Percentiles rank a stretch among this genome's conserved stretches.
Evolutionary conservation across 2,113 vertebrate species (phyloP).

Genomic region (Hippocampus mohnikei): DNA sequence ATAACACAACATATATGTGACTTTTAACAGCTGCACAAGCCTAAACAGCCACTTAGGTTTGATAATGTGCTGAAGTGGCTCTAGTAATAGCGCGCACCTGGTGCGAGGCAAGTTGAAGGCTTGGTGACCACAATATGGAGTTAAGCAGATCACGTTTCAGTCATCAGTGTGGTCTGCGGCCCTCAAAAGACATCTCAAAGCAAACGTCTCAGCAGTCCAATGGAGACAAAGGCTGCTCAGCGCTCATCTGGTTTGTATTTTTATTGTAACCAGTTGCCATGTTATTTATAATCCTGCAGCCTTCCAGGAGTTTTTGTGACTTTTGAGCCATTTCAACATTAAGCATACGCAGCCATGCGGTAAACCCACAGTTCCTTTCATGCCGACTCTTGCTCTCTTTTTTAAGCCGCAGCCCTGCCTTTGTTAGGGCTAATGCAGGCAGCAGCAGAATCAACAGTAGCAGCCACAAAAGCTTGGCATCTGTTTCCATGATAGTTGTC

Average conservation of each 20-base stretch:
- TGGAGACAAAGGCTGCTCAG: slow-evolving; percentile 63
- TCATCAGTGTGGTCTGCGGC: slow-evolving; percentile 57
- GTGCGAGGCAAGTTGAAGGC: slow-evolving; percentile 52
- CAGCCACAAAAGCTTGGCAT: slow-evolving; percentile 62
- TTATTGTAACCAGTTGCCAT: slow-evolving; percentile 84
- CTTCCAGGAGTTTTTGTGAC: slow-evolving; percentile 84
- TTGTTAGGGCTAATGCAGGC: slow-evolving; percentile 57
- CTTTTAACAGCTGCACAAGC: slow-evolving; percentile 41
- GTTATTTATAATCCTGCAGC: slow-evolving; percentile 95
- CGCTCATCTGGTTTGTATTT: slow-evolving; percentile 91
- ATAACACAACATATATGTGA: slow-evolving; percentile 27
- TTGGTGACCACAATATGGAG: slow-evolving; percentile 56
- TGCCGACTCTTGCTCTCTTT: slow-evolving; percentile 74
- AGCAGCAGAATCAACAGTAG: slow-evolving; percentile 66
- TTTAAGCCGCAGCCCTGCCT: slow-evolving; percentile 40
- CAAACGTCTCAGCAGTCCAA: slow-evolving; percentile 48
- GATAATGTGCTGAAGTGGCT: slow-evolving; percentile 55
- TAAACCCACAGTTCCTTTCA: slow-evolving; percentile 81
- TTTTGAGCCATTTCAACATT: slow-evolving; percentile 87
- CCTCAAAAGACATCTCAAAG: slow-evolving; percentile 35
- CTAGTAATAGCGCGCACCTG: slow-evolving; percentile 66
- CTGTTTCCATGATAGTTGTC: slow-evolving; percentile 43
- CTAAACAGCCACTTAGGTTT: slow-evolving; percentile 46
- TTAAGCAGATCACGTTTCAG: slow-evolving; percentile 69
- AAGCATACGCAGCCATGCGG: slow-evolving; percentile 91